phyloP scores from a whole-genome alignment of 1,140 invertebrate genomes.

The Sycophaga agraensis region DNA sequence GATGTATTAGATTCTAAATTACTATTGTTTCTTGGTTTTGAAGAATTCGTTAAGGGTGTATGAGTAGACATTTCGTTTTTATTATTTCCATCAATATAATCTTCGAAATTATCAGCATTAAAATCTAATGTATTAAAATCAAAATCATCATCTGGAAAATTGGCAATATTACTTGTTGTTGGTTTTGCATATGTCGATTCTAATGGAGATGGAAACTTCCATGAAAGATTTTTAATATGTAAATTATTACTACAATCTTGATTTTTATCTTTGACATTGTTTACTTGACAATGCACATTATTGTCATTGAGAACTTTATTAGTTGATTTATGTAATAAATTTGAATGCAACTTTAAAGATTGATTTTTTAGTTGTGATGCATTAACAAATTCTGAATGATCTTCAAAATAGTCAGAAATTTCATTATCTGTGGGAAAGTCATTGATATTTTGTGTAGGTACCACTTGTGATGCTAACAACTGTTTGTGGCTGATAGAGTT shows the following conservation, averaged over 20 bases:
- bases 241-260: background rate
- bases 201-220: background rate
- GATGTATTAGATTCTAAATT: background rate
- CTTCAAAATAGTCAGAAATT: conserved; percentile 19
- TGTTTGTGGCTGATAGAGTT: too few species aligned
- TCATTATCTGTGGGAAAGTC: conserved; percentile 28
- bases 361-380: background rate
- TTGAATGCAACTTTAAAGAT: background rate
- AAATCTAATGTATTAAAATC: conserved; percentile 33
- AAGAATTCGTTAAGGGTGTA: background rate
- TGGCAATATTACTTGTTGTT: background rate
- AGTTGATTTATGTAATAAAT: background rate
- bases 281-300: background rate
- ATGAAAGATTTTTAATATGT: background rate
- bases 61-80: conserved; percentile 1
- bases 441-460: background rate
- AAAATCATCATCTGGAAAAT: conserved; percentile 32
- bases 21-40: background rate
- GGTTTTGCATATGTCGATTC: background rate
- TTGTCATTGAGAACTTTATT: background rate
- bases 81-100: background rate
- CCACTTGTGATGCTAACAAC: too few species aligned
- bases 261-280: background rate
- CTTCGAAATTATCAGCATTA: conserved; percentile 7
- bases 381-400: background rate